These are phyloP conservation scores for Mormyrus hasselquistii DNA, from an alignment of 2,797 vertebrate genomes.

Conservation along the genomic window DNA sequence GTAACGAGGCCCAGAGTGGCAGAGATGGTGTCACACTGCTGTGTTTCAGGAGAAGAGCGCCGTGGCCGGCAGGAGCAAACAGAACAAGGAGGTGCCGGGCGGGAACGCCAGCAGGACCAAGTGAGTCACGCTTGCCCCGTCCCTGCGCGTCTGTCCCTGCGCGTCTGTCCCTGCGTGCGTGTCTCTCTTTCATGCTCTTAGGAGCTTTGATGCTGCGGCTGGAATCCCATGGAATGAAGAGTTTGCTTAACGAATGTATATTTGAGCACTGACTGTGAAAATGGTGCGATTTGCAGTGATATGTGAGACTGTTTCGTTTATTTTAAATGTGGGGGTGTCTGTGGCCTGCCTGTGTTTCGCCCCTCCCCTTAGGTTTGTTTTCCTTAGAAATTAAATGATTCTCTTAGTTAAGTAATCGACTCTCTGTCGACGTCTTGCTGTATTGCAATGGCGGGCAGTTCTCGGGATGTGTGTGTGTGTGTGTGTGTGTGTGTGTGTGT, in stretches of 20 bases:
- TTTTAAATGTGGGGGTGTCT: neutral
- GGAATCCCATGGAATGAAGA: neutral
- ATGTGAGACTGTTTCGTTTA: neutral
- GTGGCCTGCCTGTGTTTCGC: neutral
- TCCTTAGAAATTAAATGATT: constrained; percentile 27
- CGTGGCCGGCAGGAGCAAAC: constrained; percentile 65
- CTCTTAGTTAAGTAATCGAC: constrained; percentile 20
- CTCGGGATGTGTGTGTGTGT: neutral
- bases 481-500: neutral
- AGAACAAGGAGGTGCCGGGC: constrained; percentile 59
- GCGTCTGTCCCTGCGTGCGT: neutral
- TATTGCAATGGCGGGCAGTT: constrained; percentile 8
- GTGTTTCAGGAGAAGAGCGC: constrained; percentile 89
- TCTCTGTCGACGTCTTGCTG: neutral
- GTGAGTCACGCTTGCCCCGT: constrained; percentile 46
- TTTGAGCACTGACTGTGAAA: neutral
- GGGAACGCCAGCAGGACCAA: constrained; percentile 60
- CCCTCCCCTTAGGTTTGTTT: neutral
- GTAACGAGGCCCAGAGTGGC: neutral
- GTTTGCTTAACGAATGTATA: neutral
- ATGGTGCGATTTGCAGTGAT: neutral
- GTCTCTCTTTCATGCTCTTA: neutral
- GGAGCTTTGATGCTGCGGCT: neutral
- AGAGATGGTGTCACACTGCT: constrained; percentile 16
- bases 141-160: neutral